phyloP scores from a whole-genome alignment of 2,113 vertebrate species.

The Oceanodroma tethys region DNA sequence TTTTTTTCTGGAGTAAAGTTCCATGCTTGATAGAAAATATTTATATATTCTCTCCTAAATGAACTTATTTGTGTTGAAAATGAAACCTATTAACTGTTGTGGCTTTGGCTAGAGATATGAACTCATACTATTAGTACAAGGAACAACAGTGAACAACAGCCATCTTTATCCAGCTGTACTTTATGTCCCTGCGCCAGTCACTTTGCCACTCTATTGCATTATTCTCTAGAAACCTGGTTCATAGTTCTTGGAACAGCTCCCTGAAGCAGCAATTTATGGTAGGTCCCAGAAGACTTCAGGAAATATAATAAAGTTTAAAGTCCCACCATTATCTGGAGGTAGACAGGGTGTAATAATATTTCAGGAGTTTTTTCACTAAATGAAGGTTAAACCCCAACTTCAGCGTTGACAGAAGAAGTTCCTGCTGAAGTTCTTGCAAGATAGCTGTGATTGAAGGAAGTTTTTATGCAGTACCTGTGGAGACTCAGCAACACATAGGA shows the following conservation, averaged over 20 bases:
- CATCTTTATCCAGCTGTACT: background rate
- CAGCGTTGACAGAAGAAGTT: background rate
- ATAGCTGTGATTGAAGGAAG: background rate
- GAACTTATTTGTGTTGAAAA: background rate
- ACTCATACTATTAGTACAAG: background rate
- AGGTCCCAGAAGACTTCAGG: background rate
- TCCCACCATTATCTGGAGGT: background rate
- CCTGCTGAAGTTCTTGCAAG: background rate
- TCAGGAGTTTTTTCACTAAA: background rate
- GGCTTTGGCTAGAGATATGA: background rate
- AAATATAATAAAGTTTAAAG: background rate
- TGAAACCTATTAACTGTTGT: background rate
- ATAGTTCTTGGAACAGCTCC: background rate
- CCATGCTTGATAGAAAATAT: background rate
- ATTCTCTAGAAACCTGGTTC: background rate
- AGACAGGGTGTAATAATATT: background rate
- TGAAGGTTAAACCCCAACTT: background rate
- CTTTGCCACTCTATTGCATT: background rate
- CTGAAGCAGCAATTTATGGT: background rate
- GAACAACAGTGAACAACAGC: background rate
- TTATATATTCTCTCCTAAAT: background rate
- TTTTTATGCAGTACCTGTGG: background rate
- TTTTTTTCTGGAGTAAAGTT: background rate
- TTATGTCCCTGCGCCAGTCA: background rate
- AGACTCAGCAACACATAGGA: background rate